phyloP scores from a whole-genome alignment of 1,140 invertebrate genomes.

The Drosophila kurseongensis region DNA sequence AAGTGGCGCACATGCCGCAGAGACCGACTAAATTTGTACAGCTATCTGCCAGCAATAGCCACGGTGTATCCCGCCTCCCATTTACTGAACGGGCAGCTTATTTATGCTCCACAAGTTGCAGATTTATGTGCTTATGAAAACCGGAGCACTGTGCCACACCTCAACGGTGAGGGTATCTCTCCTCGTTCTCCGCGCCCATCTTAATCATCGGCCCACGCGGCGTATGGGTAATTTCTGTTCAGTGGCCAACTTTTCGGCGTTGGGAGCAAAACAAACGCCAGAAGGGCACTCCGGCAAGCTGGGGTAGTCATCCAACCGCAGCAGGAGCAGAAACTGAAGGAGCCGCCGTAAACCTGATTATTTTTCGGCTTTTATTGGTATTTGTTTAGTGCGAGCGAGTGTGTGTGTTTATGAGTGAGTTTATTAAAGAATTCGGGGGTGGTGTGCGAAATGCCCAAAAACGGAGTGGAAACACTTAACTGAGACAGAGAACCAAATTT shows the following conservation, averaged over 20 bases:
- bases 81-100: conserved; percentile 15
- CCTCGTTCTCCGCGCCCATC: conserved; percentile 15
- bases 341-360: conserved; percentile 71
- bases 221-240: conserved; percentile 80
- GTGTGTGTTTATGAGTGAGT: conserved; percentile 15
- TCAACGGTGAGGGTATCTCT: conserved; percentile 3
- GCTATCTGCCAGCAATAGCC: conserved; percentile 12
- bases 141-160: conserved; percentile 28
- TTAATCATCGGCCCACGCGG: conserved; percentile 66
- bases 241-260: conserved; percentile 65
- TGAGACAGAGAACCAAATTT: background rate
- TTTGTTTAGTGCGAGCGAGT: conserved; percentile 64
- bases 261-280: conserved; percentile 64
- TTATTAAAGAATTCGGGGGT: background rate
- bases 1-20: conserved; percentile 42
- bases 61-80: background rate
- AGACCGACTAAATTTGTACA: conserved; percentile 34
- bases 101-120: conserved; percentile 70
- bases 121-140: conserved; percentile 74
- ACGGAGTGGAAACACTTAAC: background rate
- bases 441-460: conserved; percentile 1
- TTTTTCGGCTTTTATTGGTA: conserved; percentile 77
- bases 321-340: conserved; percentile 11
- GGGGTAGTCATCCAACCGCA: conserved; percentile 28
- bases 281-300: conserved; percentile 63